Base-by-base conservation (phyloP, 2,888 invertebrate genomes). In the Anorthoa munda region DNA sequence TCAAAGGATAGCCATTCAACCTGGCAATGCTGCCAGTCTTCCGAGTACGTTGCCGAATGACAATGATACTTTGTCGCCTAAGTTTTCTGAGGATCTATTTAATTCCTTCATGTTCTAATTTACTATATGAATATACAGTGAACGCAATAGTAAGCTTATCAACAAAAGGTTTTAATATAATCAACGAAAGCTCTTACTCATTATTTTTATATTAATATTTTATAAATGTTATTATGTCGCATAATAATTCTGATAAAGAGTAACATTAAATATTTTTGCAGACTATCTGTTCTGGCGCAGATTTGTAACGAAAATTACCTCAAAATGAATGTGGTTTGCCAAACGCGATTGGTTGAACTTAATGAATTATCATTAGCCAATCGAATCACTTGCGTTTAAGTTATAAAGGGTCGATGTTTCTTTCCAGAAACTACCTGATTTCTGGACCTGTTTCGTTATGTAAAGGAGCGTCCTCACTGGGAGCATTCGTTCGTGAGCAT, bases 171-270 rank as follows among this genome's bases (percentile, higher is more conserved):
- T 39, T 18, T 2, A 68, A 39, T 50, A 23, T 23, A 18, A 66
- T 5, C 21, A 50, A 13, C n/a, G 21, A 12, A 18, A 15, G 18
- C 15, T 48, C 53, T 15, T 55, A 31, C 21, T 46, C 15, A 55
- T 31, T 31, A 12, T 55, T n/a, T n/a, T n/a, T 70, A n/a, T 70
- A 45, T 17, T n/a, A 45, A 17, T 26, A 64, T 53, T 46, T 71
- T 18, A 46, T 45, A 45, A 11, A 60, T 61, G 11, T 45, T 56
- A 46, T 26, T n/a, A 26, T 15, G 23, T 26, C 51, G 23, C 17
- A 69, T 26, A 4, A 69, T 26, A 4, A n/a, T 53, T 21, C 53
- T 53, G 21, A 53, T 53, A 3, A 51, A 51, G 21, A 51, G 51
- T 9, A 51, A 11, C n/a, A 2, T 17, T 56, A 17, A 26, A 26